Evolutionary conservation across 1,140 invertebrate species (phyloP).

Genomic region (Vanessa tameamea): DNA sequence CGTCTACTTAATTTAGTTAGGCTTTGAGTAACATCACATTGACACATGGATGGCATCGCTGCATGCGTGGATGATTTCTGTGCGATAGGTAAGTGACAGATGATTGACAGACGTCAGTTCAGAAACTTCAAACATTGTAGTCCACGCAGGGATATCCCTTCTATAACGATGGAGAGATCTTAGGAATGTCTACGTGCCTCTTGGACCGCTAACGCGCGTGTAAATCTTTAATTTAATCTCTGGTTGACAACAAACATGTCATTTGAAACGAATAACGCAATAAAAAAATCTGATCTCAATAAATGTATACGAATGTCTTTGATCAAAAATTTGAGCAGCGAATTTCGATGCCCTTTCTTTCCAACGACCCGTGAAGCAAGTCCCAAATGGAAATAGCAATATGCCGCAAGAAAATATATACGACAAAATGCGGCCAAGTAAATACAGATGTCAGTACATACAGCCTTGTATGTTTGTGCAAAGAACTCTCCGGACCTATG

Average conservation of each 20-base stretch:
- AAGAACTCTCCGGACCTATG: conserved; percentile 56
- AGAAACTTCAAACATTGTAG: too few species aligned
- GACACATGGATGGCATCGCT: too few species aligned
- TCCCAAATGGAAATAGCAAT: conserved; percentile 44
- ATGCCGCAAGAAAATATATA: conserved; percentile 52
- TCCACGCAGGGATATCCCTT: too few species aligned
- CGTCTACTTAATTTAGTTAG: too few species aligned
- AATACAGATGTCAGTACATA: conserved; percentile 59
- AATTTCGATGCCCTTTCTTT: neutral
- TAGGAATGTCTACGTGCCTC: conserved; percentile 8
- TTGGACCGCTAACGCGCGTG: neutral
- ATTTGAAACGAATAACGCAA: too few species aligned
- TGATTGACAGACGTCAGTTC: too few species aligned
- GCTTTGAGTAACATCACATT: too few species aligned
- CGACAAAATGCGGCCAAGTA: conserved; percentile 43
- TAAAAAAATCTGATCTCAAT: neutral
- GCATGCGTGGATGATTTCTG: too few species aligned
- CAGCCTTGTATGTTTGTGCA: conserved; percentile 53
- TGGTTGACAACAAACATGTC: too few species aligned
- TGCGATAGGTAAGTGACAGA: too few species aligned
- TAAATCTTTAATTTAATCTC: too few species aligned
- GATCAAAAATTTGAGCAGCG: neutral
- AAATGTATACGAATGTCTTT: neutral
- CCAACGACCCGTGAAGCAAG: conserved; percentile 22
- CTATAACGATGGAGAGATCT: conserved; percentile 4